Base-by-base conservation (phyloP, 2,888 invertebrate genomes). In the Apamea epomidion region DNA sequence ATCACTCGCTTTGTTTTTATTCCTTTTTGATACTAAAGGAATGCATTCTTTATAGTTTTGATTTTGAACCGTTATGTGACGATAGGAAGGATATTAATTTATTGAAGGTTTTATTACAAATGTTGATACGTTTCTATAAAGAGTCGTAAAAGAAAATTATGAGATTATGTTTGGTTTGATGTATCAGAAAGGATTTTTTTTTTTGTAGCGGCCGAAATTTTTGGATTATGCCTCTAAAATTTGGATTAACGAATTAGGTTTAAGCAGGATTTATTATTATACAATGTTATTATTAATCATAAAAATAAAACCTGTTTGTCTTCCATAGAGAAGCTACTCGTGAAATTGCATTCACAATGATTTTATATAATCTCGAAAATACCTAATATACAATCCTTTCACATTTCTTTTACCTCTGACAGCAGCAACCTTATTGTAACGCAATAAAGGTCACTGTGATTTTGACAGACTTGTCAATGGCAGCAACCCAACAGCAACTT, bases 1-100 rank as follows among this genome's bases (percentile, higher is more conserved):
- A 90, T 90, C 74, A 87, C 88, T 86, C 90, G 89, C 90, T 91
- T 92, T 91, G 88, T 90, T 91, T 91, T 91, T 89, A 85, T 89
- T 87, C 85, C 80, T 89, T 89, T 91, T 87, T 84, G 74, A 88
- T 77, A 83, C 87, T 73, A 60, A 78, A 84, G 87, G 87, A 88
- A 89, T 86, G 87, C 84, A 84, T 90, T 82, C 89, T 85, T 81
- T 89, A 87, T 83, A 87, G 85, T 87, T 88, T 86, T 86, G 88
- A 86, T 90, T 77, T 88, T 86, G 86, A 88, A 88, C 91, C 91
- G 91, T 92, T 92, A 91, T 65, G 29, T 71, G 72, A 73, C 75
- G 82, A 89, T 85, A 81, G 67, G 76, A 74, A 76, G 84, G 78
- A 86, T 89, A 89, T 87, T 87, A 84, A 87, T 89, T 82, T 88